phyloP scores from a whole-genome alignment of 1,140 invertebrate genomes.

The Eueides isabella region DNA sequence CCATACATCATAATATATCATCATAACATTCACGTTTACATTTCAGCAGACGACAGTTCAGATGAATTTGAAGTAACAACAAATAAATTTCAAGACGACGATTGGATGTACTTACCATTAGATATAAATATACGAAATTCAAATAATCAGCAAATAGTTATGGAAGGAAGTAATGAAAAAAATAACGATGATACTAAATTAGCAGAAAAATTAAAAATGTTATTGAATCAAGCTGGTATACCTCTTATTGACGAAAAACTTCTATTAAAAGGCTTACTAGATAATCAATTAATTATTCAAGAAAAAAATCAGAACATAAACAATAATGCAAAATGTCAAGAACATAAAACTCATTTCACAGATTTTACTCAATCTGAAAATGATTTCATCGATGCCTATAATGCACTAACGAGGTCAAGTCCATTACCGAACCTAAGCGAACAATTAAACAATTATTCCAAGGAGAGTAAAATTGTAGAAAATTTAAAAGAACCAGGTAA shows the following conservation, averaged over 20 bases:
- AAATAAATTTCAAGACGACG: constrained; percentile 67
- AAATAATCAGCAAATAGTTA: constrained; percentile 33
- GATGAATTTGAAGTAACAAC: constrained; percentile 70
- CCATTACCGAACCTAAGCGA: constrained; percentile 56
- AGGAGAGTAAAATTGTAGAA: not conserved
- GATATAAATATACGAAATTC: constrained; percentile 50
- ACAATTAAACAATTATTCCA: not conserved
- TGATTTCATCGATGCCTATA: constrained; percentile 77
- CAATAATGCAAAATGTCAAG: not conserved
- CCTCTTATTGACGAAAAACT: constrained; percentile 61
- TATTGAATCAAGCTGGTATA: constrained; percentile 59
- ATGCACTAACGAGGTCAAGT: constrained; percentile 67
- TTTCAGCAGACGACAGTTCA: constrained; percentile 79
- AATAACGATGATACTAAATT: constrained; percentile 51
- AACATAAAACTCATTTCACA: constrained; percentile 36
- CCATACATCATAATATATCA: constrained; percentile 59
- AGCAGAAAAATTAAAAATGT: constrained; percentile 56
- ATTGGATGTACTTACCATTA: constrained; percentile 76
- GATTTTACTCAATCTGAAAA: constrained; percentile 74
- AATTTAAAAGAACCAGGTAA: not conserved
- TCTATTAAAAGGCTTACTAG: constrained; percentile 58
- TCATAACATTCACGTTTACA: constrained; percentile 76
- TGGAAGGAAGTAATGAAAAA: constrained; percentile 37
- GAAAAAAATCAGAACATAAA: constrained; percentile 1
- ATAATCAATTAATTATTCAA: constrained; percentile 80